A percentile compares a stretch with the other conserved stretches of the same genome.
These are phyloP conservation scores for Lutjanus campechanus DNA, from an alignment of 2,797 vertebrate genomes.

Conservation along the genomic window DNA sequence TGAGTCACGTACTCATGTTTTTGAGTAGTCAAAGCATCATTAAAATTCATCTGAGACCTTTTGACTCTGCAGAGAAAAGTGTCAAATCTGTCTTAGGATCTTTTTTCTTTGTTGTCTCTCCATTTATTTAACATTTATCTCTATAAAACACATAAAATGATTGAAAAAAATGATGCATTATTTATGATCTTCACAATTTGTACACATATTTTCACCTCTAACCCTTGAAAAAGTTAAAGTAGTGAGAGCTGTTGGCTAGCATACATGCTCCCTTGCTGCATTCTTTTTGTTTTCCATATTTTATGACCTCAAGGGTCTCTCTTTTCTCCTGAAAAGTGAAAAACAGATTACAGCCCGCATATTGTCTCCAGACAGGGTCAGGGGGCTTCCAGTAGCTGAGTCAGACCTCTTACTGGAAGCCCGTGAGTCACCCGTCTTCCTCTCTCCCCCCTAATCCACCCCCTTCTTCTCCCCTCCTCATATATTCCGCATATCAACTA, in stretches of 20 bases:
- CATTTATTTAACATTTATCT: background rate
- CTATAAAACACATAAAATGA: background rate
- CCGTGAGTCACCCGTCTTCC: slow-evolving; percentile 79
- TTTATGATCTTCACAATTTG: background rate
- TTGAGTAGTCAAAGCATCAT: slow-evolving; percentile 11
- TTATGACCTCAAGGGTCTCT: slow-evolving; percentile 19
- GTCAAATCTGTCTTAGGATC: background rate
- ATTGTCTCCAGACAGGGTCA: slow-evolving; percentile 70
- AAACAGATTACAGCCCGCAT: slow-evolving; percentile 49
- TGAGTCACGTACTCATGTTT: slow-evolving; percentile 29
- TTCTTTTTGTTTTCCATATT: background rate
- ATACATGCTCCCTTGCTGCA: background rate
- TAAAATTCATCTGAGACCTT: slow-evolving; percentile 7
- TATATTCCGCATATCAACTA: slow-evolving; percentile 31
- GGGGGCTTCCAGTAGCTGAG: slow-evolving; percentile 82
- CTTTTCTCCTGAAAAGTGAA: slow-evolving; percentile 41
- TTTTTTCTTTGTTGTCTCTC: background rate
- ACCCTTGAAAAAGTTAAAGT: background rate
- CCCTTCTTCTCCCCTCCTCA: slow-evolving; percentile 6
- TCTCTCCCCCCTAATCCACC: slow-evolving; percentile 15
- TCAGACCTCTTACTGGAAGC: slow-evolving; percentile 85
- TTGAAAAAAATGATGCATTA: background rate
- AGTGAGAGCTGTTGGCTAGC: background rate
- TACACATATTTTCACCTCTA: background rate
- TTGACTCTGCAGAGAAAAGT: background rate